A percentile compares a stretch with the other conserved stretches of the same genome.
phyloP scores from a whole-genome alignment of 2,113 vertebrate species.

The Phyllostomus hastatus region DNA sequence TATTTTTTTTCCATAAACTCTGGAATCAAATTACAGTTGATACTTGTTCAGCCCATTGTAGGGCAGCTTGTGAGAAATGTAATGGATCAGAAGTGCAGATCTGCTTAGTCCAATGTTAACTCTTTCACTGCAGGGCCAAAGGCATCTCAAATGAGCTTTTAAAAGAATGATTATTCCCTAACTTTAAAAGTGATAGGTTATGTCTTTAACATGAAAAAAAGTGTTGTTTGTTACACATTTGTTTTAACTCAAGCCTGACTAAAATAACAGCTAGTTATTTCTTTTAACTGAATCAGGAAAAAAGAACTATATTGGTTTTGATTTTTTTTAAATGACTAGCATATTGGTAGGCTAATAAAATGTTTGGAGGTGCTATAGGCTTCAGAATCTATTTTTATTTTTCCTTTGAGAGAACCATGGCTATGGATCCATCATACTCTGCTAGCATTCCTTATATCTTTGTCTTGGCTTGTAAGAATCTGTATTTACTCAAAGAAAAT shows the following conservation, averaged over 20 bases:
- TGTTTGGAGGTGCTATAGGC: background rate
- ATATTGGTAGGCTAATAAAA: constrained; percentile 23
- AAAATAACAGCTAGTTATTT: constrained; percentile 1
- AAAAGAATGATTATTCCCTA: background rate
- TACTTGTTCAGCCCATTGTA: constrained; percentile 81
- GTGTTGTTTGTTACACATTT: background rate
- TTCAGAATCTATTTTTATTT: background rate
- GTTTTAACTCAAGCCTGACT: background rate
- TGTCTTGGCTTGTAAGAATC: constrained; percentile 8
- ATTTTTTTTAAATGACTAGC: constrained; percentile 14
- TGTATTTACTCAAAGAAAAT: constrained; percentile 1
- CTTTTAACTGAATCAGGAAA: background rate
- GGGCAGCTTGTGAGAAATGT: constrained; percentile 79
- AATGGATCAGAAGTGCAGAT: constrained; percentile 79
- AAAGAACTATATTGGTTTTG: constrained; percentile 59
- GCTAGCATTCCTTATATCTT: background rate
- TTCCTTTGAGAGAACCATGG: constrained; percentile 4
- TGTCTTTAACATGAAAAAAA: background rate
- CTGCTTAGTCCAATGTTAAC: constrained; percentile 78
- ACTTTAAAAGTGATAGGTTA: background rate
- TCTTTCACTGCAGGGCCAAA: constrained; percentile 68
- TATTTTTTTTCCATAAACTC: constrained; percentile 83
- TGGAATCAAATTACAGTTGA: constrained; percentile 85
- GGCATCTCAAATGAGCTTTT: constrained; percentile 50
- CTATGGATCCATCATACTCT: background rate